Conservation (phyloP, 2,797 vertebrate genomes). For the Dicrostonyx torquatus region DNA sequence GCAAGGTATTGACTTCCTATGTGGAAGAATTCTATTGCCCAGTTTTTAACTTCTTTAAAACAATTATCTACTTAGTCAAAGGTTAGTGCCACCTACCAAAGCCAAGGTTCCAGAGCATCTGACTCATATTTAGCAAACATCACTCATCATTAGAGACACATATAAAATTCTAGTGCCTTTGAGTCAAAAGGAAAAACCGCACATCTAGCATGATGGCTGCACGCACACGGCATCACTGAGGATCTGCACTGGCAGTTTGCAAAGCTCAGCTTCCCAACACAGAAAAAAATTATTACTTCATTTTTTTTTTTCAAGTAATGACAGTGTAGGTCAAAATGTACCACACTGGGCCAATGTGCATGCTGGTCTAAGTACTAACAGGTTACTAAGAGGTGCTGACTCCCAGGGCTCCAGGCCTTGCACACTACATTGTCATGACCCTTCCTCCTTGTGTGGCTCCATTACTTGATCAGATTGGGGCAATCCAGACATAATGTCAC, state of each 20-base stretch:
- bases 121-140: neutral
- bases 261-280: neutral
- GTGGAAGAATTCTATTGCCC: neutral
- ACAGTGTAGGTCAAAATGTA: neutral
- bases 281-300: neutral
- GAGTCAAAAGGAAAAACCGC: neutral
- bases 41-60: slow-evolving; percentile 5
- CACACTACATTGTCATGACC: neutral
- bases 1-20: neutral
- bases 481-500: neutral
- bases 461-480: neutral
- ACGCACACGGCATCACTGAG: neutral
- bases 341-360: neutral
- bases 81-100: neutral
- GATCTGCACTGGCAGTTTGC: neutral
- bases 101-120: neutral
- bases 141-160: neutral
- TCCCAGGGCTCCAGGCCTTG: neutral
- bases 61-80: neutral
- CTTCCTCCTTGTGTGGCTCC: neutral
- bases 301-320: neutral
- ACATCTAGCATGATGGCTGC: neutral
- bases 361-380: neutral
- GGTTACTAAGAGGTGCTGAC: neutral
- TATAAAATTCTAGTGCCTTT: neutral